These are phyloP conservation scores for Proteles cristata DNA, from an alignment of 2,113 vertebrate genomes.

Conservation along the genomic window DNA sequence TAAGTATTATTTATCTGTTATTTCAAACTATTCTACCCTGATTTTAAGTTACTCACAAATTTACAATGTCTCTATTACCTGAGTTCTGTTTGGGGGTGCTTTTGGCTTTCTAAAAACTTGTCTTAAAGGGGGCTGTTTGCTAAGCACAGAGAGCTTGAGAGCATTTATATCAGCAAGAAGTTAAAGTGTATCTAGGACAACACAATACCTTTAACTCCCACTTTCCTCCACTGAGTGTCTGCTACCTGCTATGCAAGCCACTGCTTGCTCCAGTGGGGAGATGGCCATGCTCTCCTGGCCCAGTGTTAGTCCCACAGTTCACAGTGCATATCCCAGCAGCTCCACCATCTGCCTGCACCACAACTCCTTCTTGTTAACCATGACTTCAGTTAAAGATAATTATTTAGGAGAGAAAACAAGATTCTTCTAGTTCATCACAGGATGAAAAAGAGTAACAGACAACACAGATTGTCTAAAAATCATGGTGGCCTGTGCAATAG, in stretches of 20 bases:
- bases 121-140: neutral
- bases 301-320: neutral
- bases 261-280: neutral
- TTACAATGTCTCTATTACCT: neutral
- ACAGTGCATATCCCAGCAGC: neutral
- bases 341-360: neutral
- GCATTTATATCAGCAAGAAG: neutral
- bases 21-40: neutral
- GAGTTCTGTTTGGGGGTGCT: neutral
- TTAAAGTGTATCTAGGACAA: neutral
- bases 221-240: neutral
- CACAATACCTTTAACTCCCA: neutral
- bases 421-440: neutral
- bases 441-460: neutral
- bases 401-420: neutral
- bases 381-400: neutral
- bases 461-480: neutral
- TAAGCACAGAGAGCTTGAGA: neutral
- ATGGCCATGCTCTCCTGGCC: accelerated
- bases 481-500: neutral
- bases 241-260: too few species aligned
- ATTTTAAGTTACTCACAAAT: neutral
- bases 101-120: neutral
- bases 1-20: neutral
- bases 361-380: neutral